Conservation (phyloP, 2,113 vertebrate genomes). For the Oreochromis spilurus region DNA sequence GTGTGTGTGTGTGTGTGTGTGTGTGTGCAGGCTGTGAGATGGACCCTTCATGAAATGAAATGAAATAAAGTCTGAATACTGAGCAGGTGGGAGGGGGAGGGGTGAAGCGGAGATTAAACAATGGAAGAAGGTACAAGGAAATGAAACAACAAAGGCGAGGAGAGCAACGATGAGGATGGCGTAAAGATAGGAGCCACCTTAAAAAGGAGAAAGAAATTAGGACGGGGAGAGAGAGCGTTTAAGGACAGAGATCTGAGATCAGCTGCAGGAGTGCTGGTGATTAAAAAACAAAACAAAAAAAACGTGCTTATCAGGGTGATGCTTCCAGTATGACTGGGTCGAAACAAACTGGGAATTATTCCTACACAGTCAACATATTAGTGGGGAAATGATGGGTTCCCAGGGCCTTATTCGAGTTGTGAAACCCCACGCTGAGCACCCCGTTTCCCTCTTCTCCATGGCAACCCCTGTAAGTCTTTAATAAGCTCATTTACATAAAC, state of each 20-base stretch:
- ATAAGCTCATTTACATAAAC: conserved; percentile 72
- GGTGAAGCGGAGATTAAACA: neutral
- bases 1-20: neutral
- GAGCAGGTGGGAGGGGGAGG: conserved; percentile 11
- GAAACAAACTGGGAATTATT: neutral
- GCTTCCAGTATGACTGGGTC: neutral
- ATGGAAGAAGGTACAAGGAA: neutral
- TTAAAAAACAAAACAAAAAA: neutral
- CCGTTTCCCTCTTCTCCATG: conserved; percentile 68
- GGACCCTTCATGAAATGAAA: conserved; percentile 46
- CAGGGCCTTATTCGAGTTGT: conserved; percentile 41
- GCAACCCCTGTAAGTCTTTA: conserved; percentile 71
- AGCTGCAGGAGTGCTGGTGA: neutral
- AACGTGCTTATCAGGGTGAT: neutral
- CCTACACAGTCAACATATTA: neutral
- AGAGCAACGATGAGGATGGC: neutral
- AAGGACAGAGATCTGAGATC: neutral
- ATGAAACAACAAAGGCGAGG: conserved; percentile 22
- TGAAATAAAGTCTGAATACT: conserved; percentile 60
- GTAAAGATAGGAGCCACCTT: neutral
- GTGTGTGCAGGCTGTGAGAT: neutral
- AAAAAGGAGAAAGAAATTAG: neutral
- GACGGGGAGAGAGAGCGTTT: neutral
- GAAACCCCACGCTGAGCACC: conserved; percentile 52
- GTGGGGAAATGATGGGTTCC: conserved; percentile 15